Conservation (phyloP, 2,888 invertebrate genomes). For the Creontiades dilutus region DNA sequence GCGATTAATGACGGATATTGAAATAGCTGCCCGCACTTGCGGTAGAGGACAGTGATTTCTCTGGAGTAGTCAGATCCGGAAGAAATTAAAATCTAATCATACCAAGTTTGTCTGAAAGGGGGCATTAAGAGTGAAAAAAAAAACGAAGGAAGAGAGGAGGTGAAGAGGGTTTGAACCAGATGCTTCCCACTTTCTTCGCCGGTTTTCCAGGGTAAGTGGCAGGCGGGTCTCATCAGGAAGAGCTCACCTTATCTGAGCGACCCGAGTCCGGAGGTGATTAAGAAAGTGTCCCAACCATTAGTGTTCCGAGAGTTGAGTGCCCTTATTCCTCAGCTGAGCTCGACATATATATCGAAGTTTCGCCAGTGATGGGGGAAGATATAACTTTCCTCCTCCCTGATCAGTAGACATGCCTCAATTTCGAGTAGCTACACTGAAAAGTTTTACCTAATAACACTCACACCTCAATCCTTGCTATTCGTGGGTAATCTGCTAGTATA, state of each 20-base stretch:
- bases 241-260: conserved; percentile 45
- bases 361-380: not conserved
- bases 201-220: conserved; percentile 36
- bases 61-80: not conserved
- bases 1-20: too few relatives aligned
- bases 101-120: conserved; percentile 32
- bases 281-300: conserved; percentile 47
- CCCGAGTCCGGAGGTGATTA: conserved; percentile 12
- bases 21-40: too few relatives aligned
- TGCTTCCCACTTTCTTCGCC: conserved; percentile 39
- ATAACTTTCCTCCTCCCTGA: not conserved
- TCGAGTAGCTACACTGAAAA: too few relatives aligned
- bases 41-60: not conserved
- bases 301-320: conserved; percentile 38
- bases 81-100: conserved; percentile 36
- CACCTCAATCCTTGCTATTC: too few relatives aligned
- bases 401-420: not conserved
- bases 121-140: conserved; percentile 24
- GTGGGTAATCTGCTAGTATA: too few relatives aligned
- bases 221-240: conserved; percentile 50
- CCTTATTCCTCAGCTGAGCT: conserved; percentile 2
- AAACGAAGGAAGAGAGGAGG: not conserved
- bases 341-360: conserved; percentile 2
- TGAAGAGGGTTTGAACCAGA: conserved; percentile 27
- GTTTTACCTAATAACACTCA: too few relatives aligned